Evolutionary conservation across 2,888 invertebrate genomes (phyloP), one percentile per base, ranked within the genome.

Genomic region (Pemphredon lugubris): DNA sequence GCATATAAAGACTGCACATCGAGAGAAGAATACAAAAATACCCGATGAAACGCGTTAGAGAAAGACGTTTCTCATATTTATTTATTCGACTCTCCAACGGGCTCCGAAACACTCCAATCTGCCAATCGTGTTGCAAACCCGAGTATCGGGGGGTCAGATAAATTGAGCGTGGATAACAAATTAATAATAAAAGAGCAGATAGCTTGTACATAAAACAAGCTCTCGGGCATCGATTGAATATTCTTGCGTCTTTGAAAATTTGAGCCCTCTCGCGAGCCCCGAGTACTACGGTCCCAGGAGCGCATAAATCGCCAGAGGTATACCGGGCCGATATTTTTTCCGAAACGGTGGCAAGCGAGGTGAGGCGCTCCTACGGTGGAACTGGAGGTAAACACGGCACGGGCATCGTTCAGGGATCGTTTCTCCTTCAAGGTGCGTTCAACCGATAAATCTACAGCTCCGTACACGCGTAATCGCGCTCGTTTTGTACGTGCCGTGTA

Each of bases 401-500:
- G 47, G 48, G 74, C 63, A 61, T 70, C 69, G 69, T 60, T 59
- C 68, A 47, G 44, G 54, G 65, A 72, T 76, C 72, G 72, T 76
- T 73, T 69, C 68, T 63, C 67, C 50, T 45, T 61, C 69, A 37
- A 57, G 76, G 59, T 51, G 60, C 68, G 77, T 67, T 48, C 64
- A 30, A 44, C 42, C 78, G 78, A 77, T 77, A 77, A 77, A 77
- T 77, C 77, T 77, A 61, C 48, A 40, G 39, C 53, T 63, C 58
- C 47, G 54, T 67, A 60, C 64, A 57, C 70, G 61, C 73, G 59
- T 74, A 78, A 77, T 78, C 73, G 65, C 61, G 78, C 71, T 70
- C 78, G 74, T 74, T 74, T 77, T 66, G 59, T 77, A 73, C 65
- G 73, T 57, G 67, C 59, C 55, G 66, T 71, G 71, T 60, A 72